Conservation (phyloP, 2,888 invertebrate genomes). For the Chironomus tentans region DNA sequence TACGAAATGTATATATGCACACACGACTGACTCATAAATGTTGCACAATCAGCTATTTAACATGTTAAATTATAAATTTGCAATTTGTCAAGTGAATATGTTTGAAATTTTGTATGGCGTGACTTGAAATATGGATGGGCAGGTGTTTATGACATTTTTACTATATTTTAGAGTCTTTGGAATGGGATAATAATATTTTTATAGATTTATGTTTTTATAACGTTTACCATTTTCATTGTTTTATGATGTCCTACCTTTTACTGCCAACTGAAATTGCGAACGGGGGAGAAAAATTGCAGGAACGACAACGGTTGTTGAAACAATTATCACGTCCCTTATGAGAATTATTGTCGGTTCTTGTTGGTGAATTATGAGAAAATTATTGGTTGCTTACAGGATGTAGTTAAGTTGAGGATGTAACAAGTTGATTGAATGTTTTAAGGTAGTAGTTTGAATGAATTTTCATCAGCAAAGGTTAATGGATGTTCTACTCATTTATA, state of each 20-base stretch:
- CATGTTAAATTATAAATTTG: constrained; percentile 23
- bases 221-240: background rate
- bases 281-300: too few species aligned
- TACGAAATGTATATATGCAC: background rate
- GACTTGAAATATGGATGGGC: background rate
- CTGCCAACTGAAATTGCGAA: too few species aligned
- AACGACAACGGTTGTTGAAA: too few species aligned
- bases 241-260: background rate
- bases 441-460: too few species aligned
- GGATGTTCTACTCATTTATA: too few species aligned
- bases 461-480: too few species aligned
- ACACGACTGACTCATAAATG: constrained; percentile 24
- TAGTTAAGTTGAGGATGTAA: too few species aligned
- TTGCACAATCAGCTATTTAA: constrained; percentile 25
- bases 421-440: too few species aligned
- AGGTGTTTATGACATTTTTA: constrained; percentile 6
- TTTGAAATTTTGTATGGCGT: background rate
- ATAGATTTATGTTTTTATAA: background rate
- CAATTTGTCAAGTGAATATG: constrained; percentile 20
- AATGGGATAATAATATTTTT: background rate
- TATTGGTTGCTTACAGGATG: too few species aligned
- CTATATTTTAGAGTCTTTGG: background rate
- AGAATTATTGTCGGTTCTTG: too few species aligned
- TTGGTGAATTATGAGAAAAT: too few species aligned
- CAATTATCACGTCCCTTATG: too few species aligned